Evolutionary conservation across 2,888 invertebrate species (phyloP), one percentile per base, ranked within the genome.

Genomic region (Sphecodes monilicornis): DNA sequence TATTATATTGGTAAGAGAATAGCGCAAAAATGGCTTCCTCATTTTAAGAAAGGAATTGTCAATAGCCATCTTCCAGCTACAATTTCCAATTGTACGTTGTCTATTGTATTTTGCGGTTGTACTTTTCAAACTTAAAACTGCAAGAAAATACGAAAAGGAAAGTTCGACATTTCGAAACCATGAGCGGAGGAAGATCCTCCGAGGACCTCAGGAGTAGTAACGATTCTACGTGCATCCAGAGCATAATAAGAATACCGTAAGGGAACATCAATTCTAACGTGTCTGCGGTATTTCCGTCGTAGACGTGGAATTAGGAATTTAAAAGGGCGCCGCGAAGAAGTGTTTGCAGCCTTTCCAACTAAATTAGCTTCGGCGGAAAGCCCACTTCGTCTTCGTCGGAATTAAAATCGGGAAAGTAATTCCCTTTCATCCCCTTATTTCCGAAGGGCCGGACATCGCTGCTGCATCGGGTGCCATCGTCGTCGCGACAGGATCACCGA

Each of bases 291-390:
- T 74, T 29, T n/a, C 26, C 54, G 46, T 36, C 39, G 73, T 18
- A 64, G 73, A 76, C 39, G 74, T n/a, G 71, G 74, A 76, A 86
- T 86, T 85, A 80, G 76, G 85, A 85, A 85, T 85, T 76, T 68
- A 85, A 68, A 78, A 72, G 73, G 72, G 50, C 78, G 54, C 74
- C 50, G 50, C 60, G 46, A 22, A 29, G 70, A 75, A 85, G 70
- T 78, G 75, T 74, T 75, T 77, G 71, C 77, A 75, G 80, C 76
- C 71, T 57, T 73, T 41, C 50, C 75, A 41, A 78, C 64, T 72
- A 66, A 86, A 86, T 80, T 86, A 86, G 72, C 78, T 69, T 41
- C 76, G 80, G 60, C 54, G 78, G 74, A 85, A 81, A 80, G 85
- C 36, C 50, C 64, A 29, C 39, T 68, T 57, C 77, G 57, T 77